Base-by-base conservation (phyloP, 1,140 invertebrate species). In the Camponotus vicinus region DNA sequence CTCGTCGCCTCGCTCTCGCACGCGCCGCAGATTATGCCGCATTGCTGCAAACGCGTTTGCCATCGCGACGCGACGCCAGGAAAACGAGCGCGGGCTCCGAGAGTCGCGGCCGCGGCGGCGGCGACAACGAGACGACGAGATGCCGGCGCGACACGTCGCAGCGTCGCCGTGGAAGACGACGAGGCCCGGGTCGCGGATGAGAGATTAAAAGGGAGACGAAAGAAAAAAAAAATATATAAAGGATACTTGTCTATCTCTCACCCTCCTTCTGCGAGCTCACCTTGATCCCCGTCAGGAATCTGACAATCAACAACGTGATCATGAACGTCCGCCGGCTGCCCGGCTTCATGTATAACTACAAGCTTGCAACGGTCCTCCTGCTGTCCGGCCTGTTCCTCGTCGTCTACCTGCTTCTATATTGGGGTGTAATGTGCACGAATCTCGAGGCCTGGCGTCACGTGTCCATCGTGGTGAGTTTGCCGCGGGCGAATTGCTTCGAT, bases 401-500 rank as follows among this genome's bases (percentile, higher is more conserved):
- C 76, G 59, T 95, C 34, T 94, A 93, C 73, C 88, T 96, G 37
- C 92, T 96, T 40, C 93, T 96, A 76, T 95, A 95, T 92, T 96
- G 96, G 96, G 96, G 96, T 18, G 89, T 96, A 37, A 92, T 96
- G 83, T 96, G 96, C 91, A 95, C 95, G 34, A 96, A 96, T 92
- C 90, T 96, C 32, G 95, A 96, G 88, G 95, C 96, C 18, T 95
- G 95, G 93, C 93, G 95, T 69, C 95, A 96, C 90, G 95, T 96
- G 15, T 95, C 95, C 66, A 94, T 92, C 71, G 94, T 96, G 94
- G 96, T 96, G 93, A 96, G 96, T 94, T 42, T 49, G 27, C 64
- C 63, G 37, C 32, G 11, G 37, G 27, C 52, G 57, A 34, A 11
- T 67, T 21, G 11, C 40, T 37, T 59, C 21, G 18, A 27, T 32